Evolutionary conservation across 2,113 vertebrate genomes (phyloP), one percentile per base, ranked within the genome.

Genomic region (Gracilinanus agilis): DNA sequence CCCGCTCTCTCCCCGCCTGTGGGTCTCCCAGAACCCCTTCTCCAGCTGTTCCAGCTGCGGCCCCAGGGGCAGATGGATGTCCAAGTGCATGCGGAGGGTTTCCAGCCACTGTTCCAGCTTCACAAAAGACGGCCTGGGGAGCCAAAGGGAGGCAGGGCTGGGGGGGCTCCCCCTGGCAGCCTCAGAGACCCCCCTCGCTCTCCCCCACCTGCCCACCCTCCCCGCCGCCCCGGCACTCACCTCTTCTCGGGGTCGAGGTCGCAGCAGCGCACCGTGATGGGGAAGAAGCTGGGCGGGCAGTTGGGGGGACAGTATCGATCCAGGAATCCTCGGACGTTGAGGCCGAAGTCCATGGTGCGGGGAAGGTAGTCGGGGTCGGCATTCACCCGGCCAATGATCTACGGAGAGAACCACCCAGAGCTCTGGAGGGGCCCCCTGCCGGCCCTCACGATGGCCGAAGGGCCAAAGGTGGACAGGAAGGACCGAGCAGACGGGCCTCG

Each of bases 331-430:
- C 99, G 98, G 88, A 99, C 98, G 0, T 99, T 99, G 98, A 99
- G 99, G 92, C 99, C 99, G 0, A 99, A 99, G 98, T 99, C 99
- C 10, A 98, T 98, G 40, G 99, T 99, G 61, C 99, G 99, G 92
- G 99, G 99, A 96, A 99, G 98, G 98, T 99, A 99, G 98, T 99
- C 99, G 0, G 99, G 99, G 98, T 99, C 99, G 0, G 99, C 99
- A 0, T 99, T 99, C 96, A 99, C 99, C 90, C 99, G 98, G 88
- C 99, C 99, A 0, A 99, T 99, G 96, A 99, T 99, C 99, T 99
- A 97, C 9, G 55, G 16, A 49, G n/a, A 94, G 0, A 40, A 95
- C 34, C 53, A 54, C 27, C 89, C 4, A 0, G 29, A 16, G 24
- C 96, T 75, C 49, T 6, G 2, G 49, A 16, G 6, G 13, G 0